phyloP scores from a whole-genome alignment of 2,888 invertebrate species.

The Tribolium freemani region DNA sequence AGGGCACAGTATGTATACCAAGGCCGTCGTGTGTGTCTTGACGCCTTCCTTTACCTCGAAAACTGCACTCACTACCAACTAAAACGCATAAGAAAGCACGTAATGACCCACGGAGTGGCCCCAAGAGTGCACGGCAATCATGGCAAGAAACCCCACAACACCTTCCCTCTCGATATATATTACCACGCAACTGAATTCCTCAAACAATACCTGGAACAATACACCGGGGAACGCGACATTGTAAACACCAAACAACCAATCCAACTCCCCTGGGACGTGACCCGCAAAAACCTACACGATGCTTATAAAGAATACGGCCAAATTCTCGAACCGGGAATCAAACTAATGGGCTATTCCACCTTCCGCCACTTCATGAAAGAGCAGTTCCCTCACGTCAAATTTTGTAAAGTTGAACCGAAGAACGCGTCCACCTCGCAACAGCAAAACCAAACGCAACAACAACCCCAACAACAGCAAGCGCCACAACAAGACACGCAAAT shows the following conservation, averaged over 20 bases:
- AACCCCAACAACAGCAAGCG: constrained; percentile 68
- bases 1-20: constrained; percentile 84
- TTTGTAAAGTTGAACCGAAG: constrained; percentile 75
- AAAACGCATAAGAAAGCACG: constrained; percentile 82
- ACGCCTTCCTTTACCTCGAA: constrained; percentile 84
- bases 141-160: constrained; percentile 85
- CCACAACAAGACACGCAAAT: constrained; percentile 65
- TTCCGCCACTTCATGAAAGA: constrained; percentile 87
- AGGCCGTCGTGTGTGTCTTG: constrained; percentile 82
- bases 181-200: constrained; percentile 83
- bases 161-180: constrained; percentile 83
- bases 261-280: constrained; percentile 72
- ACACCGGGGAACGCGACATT: constrained; percentile 72
- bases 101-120: constrained; percentile 84
- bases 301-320: constrained; percentile 82
- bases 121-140: constrained; percentile 85
- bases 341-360: constrained; percentile 85
- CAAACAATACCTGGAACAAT: constrained; percentile 79
- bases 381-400: constrained; percentile 84
- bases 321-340: constrained; percentile 78
- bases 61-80: constrained; percentile 86
- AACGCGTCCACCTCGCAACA: constrained; percentile 66
- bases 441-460: constrained; percentile 66
- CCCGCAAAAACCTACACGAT: constrained; percentile 80
- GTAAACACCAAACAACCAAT: constrained; percentile 70